Evolutionary conservation across 2,888 invertebrate genomes (phyloP).

Genomic region (Epistrophe grossulariae): DNA sequence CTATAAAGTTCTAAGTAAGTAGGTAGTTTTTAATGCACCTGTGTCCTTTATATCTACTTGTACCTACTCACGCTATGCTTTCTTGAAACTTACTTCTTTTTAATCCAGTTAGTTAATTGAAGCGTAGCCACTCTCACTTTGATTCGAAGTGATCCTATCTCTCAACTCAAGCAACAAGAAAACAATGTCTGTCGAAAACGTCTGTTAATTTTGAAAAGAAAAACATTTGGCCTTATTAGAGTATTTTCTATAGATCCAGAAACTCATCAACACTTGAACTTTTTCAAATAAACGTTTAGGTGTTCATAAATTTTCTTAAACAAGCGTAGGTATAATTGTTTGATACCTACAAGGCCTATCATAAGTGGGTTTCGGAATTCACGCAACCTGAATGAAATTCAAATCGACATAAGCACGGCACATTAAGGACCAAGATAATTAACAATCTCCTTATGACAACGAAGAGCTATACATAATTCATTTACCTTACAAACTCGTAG

Average conservation of each 20-base stretch:
- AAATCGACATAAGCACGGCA: conserved; percentile 28
- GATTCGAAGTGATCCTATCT: neutral
- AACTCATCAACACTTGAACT: neutral
- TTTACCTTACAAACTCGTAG: conserved; percentile 15
- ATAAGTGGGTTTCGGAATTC: conserved; percentile 17
- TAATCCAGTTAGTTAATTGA: neutral
- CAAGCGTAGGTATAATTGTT: neutral
- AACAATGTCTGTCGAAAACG: neutral
- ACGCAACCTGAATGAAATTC: conserved; percentile 34
- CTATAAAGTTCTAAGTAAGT: too few species aligned
- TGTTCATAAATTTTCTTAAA: neutral
- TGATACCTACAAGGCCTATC: neutral
- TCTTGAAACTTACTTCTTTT: too few species aligned
- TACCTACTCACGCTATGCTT: too few species aligned
- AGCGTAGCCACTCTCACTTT: neutral
- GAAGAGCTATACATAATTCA: conserved; percentile 24
- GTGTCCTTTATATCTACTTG: too few species aligned
- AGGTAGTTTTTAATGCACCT: too few species aligned
- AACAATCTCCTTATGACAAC: conserved; percentile 39
- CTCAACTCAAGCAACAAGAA: neutral
- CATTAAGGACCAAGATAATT: conserved; percentile 34
- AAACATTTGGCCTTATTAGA: neutral
- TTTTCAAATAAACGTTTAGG: conserved; percentile 8
- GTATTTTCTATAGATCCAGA: neutral
- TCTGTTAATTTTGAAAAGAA: neutral